Base-by-base conservation (phyloP, 2,888 invertebrate species). In the Netelia melanura region DNA sequence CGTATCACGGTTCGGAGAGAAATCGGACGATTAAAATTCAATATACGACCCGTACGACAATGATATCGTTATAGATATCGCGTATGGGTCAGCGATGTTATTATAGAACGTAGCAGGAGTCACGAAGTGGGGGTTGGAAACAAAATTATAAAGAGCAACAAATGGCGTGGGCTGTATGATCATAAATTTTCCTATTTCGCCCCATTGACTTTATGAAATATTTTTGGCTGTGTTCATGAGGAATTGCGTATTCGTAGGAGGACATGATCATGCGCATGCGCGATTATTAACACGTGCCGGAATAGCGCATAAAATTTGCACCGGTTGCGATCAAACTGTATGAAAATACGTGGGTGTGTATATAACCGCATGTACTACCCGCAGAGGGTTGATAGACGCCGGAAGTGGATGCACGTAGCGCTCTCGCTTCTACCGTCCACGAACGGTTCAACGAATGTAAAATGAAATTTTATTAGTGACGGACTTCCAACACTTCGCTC, bases 401-500 rank as follows among this genome's bases (percentile, higher is more conserved):
- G 30, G 30, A 30, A 30, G 30, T 30, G 30, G 30, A 30, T 30
- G 30, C 30, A 30, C 30, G 30, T 30, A 30, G 30, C 3, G 30
- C 30, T 30, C 30, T 30, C 30, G 30, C 30, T 30, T 3, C 30
- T 5, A 3, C 30, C 30, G 30, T 30, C 30, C 38, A 64, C 64
- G 17, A 17, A 64, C 43, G 11, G 11, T 48, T 48, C 48, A 58
- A n/a, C 17, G 14, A 10, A 43, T 5, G 64, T 30, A 64, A 64
- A 67, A 0, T 0, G 10, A 14, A 43, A 44, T 61, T 72, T 72
- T 72, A 72, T 61, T 44, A 25, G 48, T 72, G 44, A 44, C 72
- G 72, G 72, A 62, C 72, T 25, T 72, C 0, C 11, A 52, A 44
- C 58, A 61, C 56, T 71, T 58, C 56, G 30, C 30, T 3, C 25